phyloP scores from a whole-genome alignment of 2,888 invertebrate genomes.

The Drosophila greeni region DNA sequence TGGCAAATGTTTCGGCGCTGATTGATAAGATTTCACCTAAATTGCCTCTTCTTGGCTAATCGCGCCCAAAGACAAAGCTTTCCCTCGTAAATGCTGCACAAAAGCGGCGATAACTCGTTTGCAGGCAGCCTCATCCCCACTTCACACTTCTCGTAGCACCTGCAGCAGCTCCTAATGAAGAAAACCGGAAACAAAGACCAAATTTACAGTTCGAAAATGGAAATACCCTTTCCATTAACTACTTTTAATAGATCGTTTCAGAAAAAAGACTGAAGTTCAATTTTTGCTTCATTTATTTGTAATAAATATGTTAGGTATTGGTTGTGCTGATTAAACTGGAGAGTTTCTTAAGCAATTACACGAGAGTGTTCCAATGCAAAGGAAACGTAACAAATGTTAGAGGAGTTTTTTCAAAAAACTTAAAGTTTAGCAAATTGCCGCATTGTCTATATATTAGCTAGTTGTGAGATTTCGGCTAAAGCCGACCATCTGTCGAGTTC shows the following conservation, averaged over 20 bases:
- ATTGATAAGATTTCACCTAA: constrained; percentile 66
- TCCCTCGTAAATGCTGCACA: constrained; percentile 41
- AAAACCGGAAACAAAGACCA: constrained; percentile 15
- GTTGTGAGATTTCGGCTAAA: constrained; percentile 4
- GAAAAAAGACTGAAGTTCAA: not conserved
- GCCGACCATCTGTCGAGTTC: constrained; percentile 8
- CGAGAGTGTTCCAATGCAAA: constrained; percentile 7
- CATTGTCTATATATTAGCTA: constrained; percentile 14
- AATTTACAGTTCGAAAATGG: not conserved
- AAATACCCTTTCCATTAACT: not conserved
- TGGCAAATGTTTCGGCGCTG: constrained; percentile 19
- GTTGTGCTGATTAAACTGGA: constrained; percentile 3
- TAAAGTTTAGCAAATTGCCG: constrained; percentile 11
- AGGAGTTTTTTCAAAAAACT: constrained; percentile 9
- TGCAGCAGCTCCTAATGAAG: constrained; percentile 9
- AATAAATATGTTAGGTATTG: constrained; percentile 6
- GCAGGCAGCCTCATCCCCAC: not conserved
- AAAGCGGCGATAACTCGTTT: constrained; percentile 32
- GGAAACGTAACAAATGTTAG: constrained; percentile 9
- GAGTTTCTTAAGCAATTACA: constrained; percentile 7
- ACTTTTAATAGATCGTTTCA: not conserved
- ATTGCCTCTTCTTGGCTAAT: constrained; percentile 38
- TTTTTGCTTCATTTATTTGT: constrained; percentile 7
- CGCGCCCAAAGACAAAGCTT: constrained; percentile 57
- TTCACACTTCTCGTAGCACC: constrained; percentile 16